Conservation (phyloP, 2,113 vertebrate species). For the Eurystomus gularis region DNA sequence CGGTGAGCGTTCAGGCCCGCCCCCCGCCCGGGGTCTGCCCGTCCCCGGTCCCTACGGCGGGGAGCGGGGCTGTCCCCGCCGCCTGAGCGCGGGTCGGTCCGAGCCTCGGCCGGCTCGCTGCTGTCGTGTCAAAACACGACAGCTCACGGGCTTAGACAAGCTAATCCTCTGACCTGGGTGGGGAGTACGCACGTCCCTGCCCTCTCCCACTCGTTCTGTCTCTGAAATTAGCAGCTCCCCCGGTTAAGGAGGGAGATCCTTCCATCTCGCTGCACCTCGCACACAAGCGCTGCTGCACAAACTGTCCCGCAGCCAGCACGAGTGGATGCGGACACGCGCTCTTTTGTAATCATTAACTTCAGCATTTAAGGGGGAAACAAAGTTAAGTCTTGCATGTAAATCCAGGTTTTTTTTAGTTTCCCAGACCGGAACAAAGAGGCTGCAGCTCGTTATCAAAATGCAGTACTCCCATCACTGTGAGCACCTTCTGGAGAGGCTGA, state of each 20-base stretch:
- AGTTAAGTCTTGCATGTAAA: not conserved
- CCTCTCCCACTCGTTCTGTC: not conserved
- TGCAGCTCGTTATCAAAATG: conserved; percentile 64
- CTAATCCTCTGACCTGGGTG: not conserved
- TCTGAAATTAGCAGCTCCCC: not conserved
- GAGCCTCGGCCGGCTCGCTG: not conserved
- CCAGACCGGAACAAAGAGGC: conserved; percentile 24
- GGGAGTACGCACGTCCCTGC: accelerated
- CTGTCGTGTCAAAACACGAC: not conserved
- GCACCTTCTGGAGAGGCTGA: conserved; percentile 84
- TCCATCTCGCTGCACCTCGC: accelerated
- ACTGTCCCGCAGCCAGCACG: accelerated
- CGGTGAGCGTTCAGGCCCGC: too few relatives aligned
- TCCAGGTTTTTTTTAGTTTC: not conserved
- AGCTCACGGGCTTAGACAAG: not conserved
- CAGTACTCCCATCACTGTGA: conserved; percentile 82
- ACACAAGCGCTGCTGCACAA: accelerated
- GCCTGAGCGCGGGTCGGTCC: not conserved
- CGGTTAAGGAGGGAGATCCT: not conserved
- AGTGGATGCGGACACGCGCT: accelerated
- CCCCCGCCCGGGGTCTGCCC: not conserved
- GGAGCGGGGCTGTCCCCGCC: not conserved
- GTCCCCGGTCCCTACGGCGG: not conserved
- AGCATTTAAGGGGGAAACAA: accelerated
- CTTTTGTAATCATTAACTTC: not conserved